Conservation (phyloP, 2,113 vertebrate genomes). For the Tichodroma muraria region DNA sequence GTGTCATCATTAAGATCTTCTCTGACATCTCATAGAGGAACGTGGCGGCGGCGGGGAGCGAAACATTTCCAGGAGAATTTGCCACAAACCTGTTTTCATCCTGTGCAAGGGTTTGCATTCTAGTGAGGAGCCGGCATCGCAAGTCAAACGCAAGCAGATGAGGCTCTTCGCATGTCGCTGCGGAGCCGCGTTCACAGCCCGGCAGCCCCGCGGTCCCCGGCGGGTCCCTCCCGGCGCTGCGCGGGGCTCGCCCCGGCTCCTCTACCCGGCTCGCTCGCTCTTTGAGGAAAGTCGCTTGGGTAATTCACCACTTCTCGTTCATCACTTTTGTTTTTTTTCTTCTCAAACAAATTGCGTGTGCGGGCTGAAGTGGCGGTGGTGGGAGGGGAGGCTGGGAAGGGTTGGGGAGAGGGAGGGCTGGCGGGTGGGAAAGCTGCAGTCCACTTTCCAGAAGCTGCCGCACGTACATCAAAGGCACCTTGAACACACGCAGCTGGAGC, state of each 20-base stretch:
- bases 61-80: background rate
- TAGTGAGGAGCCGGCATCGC: constrained; percentile 58
- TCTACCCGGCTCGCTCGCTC: background rate
- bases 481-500: constrained; percentile 37
- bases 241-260: background rate
- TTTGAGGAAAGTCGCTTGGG: constrained; percentile 9
- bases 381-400: background rate
- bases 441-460: constrained; percentile 33
- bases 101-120: constrained; percentile 64
- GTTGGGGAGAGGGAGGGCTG: background rate
- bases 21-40: constrained; percentile 15
- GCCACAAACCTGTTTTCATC: constrained; percentile 76
- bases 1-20: constrained; percentile 9
- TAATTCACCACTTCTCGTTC: constrained; percentile 36
- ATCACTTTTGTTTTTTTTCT: background rate
- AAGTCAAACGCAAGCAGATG: constrained; percentile 26
- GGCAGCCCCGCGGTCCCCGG: background rate
- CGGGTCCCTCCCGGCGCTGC: background rate
- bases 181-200: background rate
- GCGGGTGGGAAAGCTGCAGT: constrained; percentile 13
- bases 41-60: background rate
- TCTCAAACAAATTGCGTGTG: constrained; percentile 15
- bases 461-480: constrained; percentile 59
- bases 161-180: constrained; percentile 36
- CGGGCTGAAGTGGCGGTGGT: background rate